Base-by-base conservation (phyloP, 2,797 vertebrate genomes). In the Salmo trutta region DNA sequence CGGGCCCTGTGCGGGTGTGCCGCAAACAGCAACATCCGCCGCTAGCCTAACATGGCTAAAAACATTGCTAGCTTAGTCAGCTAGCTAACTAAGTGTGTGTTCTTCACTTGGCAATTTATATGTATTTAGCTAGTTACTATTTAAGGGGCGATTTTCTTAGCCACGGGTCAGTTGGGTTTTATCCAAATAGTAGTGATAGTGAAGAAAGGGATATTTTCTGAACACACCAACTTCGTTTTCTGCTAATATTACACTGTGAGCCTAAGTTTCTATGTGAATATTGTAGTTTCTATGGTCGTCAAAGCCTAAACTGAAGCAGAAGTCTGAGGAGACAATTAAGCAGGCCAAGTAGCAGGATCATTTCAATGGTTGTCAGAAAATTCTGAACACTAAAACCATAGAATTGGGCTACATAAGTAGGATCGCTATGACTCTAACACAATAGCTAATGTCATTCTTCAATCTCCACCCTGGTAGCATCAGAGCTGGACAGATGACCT, bases 401-500 rank as follows among this genome's bases (percentile, higher is more conserved):
- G 59, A 62, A 24, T 64, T 24, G 1, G 21, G 59, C 7, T 64
- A 10, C 59, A 12, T 14, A 12, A 24, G 59, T 64, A 24, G 21
- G 8, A 51, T 24, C 33, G 14, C 41, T 7, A 36, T 51, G 21
- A 27, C n/a, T 24, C 24, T 41, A 62, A 16, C 53, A 71, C 10
- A 71, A 5, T 31, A n/a, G 19, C 56, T 62, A 21, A 62, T 65
- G 1, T n/a, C 5, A 52, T 53, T 17, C 1, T 41, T 3, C 0
- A 27, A 2, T 19, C 54, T 65, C 14, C 17, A 59, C 71, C 51
- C 1, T 54, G 1, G n/a, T 94, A 97, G 94, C 95, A 97, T 86
- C 94, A 97, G 83, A 99, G 97, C 85, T 99, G 98, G 98, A 99
- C 98, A 1, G 98, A 99, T 2, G 98, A 97, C 86, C 94, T 99